Conservation (phyloP, 2,888 invertebrate genomes). For the Nomada ferruginata region DNA sequence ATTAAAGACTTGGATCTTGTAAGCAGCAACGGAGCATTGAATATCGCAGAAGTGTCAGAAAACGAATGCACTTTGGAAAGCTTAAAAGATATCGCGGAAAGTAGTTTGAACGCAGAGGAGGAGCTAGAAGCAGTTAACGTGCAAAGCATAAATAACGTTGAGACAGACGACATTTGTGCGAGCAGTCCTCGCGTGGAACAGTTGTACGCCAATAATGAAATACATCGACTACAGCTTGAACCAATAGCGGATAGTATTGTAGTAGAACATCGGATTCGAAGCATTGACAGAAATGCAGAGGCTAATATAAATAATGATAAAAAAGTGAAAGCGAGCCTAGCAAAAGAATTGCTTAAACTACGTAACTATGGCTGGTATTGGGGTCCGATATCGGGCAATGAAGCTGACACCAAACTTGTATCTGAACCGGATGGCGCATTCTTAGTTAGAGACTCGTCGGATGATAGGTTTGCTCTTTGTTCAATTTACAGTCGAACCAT, state of each 20-base stretch:
- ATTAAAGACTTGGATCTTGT: background rate
- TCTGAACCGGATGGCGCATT: constrained; percentile 91
- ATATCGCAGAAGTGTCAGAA: background rate
- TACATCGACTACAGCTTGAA: background rate
- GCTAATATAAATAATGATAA: constrained; percentile 48
- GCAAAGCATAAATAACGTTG: background rate
- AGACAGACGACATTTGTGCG: constrained; percentile 4
- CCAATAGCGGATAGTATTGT: constrained; percentile 1
- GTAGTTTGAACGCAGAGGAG: background rate
- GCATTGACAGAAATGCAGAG: constrained; percentile 17
- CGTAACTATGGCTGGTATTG: constrained; percentile 90
- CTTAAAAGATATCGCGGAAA: constrained; percentile 10
- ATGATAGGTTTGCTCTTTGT: constrained; percentile 78
- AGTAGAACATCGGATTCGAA: constrained; percentile 12
- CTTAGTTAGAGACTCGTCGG: constrained; percentile 91
- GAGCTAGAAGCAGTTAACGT: background rate
- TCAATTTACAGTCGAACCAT: background rate
- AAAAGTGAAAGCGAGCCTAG: constrained; percentile 72
- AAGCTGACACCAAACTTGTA: constrained; percentile 89
- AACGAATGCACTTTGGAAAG: constrained; percentile 6
- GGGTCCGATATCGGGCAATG: constrained; percentile 90
- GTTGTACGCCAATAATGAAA: constrained; percentile 7
- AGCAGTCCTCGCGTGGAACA: background rate
- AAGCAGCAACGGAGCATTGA: constrained; percentile 2
- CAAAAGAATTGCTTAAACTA: constrained; percentile 75